Evolutionary conservation across 2,113 vertebrate genomes (phyloP).

Genomic region (Vidua chalybeata): DNA sequence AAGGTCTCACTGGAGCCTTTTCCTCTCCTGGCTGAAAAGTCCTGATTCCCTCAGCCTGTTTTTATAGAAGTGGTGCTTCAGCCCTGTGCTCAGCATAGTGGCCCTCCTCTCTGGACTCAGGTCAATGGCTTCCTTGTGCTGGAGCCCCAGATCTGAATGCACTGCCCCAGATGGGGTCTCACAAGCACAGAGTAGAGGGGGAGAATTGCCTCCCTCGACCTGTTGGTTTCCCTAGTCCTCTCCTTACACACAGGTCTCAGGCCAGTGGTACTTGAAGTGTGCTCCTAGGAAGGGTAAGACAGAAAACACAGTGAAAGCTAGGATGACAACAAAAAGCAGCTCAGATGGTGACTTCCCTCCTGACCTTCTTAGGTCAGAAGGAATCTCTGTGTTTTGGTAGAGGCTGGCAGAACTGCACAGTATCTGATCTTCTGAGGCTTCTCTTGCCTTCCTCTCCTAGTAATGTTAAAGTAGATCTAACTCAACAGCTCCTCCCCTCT

Average conservation of each 20-base stretch:
- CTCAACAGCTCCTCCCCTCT: neutral
- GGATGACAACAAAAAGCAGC: neutral
- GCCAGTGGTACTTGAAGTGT: neutral
- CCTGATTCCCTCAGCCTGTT: neutral
- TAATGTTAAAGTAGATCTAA: neutral
- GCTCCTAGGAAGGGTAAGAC: neutral
- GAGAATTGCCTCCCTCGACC: neutral
- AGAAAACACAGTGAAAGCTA: neutral
- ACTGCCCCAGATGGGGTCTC: neutral
- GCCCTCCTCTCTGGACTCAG: too few relatives aligned
- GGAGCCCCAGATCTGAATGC: neutral
- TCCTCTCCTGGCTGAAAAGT: neutral
- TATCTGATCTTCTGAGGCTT: neutral
- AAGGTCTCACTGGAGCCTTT: neutral
- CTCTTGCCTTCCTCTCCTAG: neutral
- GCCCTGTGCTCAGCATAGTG: too few relatives aligned
- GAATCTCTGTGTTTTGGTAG: accelerated
- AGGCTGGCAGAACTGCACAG: neutral
- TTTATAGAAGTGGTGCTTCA: neutral
- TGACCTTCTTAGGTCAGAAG: neutral
- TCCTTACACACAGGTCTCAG: neutral
- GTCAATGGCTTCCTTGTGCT: neutral
- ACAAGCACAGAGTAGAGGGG: neutral
- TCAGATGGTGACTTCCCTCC: neutral
- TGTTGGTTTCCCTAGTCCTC: neutral